A percentile compares a stretch with the other conserved stretches of the same genome.
These are phyloP conservation scores for Pangasius sanitwongsei DNA, from an alignment of 2,797 vertebrate genomes.

Conservation along the genomic window DNA sequence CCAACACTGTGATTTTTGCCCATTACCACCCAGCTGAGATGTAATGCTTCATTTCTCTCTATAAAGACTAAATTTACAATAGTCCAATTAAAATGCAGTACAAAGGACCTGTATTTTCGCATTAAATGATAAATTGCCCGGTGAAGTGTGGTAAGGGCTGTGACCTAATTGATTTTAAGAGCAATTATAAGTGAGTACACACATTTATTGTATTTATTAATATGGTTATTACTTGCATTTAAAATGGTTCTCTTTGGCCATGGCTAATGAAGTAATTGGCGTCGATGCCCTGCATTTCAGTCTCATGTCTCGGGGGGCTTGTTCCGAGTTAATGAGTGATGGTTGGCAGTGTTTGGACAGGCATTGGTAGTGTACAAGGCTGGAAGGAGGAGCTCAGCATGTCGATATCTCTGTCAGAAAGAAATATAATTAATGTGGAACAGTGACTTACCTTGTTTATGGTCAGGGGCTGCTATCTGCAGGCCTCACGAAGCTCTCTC, in stretches of 20 bases:
- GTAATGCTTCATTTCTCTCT: background rate
- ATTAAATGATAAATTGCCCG: background rate
- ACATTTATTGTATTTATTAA: conserved; percentile 42
- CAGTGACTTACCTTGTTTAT: conserved; percentile 12
- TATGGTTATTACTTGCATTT: conserved; percentile 40
- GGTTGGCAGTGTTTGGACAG: conserved; percentile 48
- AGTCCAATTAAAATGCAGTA: background rate
- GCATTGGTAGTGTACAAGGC: conserved; percentile 29
- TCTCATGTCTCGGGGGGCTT: conserved; percentile 35
- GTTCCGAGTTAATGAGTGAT: conserved; percentile 50
- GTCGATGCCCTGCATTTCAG: conserved; percentile 32
- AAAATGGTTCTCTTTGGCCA: conserved; percentile 38
- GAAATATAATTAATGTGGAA: conserved; percentile 32
- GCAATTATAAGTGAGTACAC: conserved; percentile 35
- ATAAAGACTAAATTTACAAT: background rate
- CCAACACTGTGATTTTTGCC: background rate
- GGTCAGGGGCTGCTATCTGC: background rate
- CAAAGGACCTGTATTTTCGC: background rate
- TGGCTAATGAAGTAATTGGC: conserved; percentile 50
- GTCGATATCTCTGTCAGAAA: conserved; percentile 19
- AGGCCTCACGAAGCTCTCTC: background rate
- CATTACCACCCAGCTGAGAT: background rate
- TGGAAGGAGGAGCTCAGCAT: background rate
- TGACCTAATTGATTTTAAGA: conserved; percentile 44
- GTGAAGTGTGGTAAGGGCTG: conserved; percentile 5